Conservation (phyloP, 2,888 invertebrate genomes). For the Temnothorax unifasciatus region DNA sequence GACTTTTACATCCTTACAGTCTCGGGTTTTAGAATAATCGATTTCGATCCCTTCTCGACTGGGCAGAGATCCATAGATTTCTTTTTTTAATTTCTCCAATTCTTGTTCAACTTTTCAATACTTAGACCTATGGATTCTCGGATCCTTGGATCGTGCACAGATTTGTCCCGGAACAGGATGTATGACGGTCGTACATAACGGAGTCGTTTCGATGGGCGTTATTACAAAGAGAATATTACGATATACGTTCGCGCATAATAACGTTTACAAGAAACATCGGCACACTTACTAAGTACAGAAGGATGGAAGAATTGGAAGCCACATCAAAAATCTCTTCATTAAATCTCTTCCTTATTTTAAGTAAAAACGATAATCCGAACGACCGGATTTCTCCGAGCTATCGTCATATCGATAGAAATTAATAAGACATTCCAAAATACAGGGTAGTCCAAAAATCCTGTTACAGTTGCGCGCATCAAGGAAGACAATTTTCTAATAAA, state of each 20-base stretch:
- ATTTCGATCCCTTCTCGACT: neutral
- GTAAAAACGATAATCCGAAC: slow-evolving; percentile 35
- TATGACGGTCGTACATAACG: slow-evolving; percentile 33
- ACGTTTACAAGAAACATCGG: slow-evolving; percentile 51
- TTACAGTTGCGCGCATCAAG: neutral
- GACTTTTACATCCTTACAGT: slow-evolving; percentile 1
- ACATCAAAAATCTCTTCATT: slow-evolving; percentile 56
- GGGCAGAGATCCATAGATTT: slow-evolving; percentile 21
- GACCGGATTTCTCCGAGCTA: slow-evolving; percentile 6
- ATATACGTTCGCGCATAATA: slow-evolving; percentile 26
- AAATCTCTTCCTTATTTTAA: slow-evolving; percentile 40
- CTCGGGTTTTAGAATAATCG: slow-evolving; percentile 28
- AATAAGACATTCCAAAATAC: slow-evolving; percentile 4
- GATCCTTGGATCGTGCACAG: slow-evolving; percentile 47
- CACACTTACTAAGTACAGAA: slow-evolving; percentile 75
- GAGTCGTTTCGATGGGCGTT: slow-evolving; percentile 74
- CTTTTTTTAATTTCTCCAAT: slow-evolving; percentile 1
- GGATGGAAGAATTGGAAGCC: slow-evolving; percentile 69
- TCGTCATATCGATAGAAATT: slow-evolving; percentile 14
- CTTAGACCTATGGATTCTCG: slow-evolving; percentile 46
- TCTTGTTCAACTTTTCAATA: neutral
- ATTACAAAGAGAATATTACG: slow-evolving; percentile 39
- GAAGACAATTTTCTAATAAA: slow-evolving; percentile 4
- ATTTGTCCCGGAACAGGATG: slow-evolving; percentile 53
- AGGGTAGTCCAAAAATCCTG: slow-evolving; percentile 6